These are phyloP conservation scores for Forbesichthys agassizii DNA, from an alignment of 2,113 vertebrate genomes.

Conservation along the genomic window DNA sequence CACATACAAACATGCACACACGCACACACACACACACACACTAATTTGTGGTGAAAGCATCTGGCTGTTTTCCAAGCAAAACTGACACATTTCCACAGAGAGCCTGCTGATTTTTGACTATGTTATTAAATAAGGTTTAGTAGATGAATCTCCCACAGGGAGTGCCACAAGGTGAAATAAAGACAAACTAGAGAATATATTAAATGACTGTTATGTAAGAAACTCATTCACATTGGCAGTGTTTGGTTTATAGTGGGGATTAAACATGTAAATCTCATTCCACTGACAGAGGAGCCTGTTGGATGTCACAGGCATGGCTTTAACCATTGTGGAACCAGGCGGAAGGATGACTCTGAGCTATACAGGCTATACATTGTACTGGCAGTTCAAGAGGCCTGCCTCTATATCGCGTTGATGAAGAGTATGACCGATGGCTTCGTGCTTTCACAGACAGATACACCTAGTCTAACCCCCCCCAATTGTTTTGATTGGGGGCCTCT, in stretches of 20 bases:
- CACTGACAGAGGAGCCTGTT: constrained; percentile 32
- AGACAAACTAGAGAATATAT: constrained; percentile 17
- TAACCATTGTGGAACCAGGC: constrained; percentile 10
- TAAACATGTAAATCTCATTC: constrained; percentile 50
- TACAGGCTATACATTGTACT: not conserved
- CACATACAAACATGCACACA: not conserved
- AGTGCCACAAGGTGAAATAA: constrained; percentile 15
- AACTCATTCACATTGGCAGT: constrained; percentile 22
- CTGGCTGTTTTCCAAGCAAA: constrained; percentile 9
- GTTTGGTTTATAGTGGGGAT: constrained; percentile 23
- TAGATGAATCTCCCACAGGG: constrained; percentile 5
- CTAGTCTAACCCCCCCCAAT: not conserved
- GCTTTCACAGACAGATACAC: not conserved
- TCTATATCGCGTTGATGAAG: constrained; percentile 19
- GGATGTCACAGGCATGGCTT: not conserved
- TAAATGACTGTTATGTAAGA: constrained; percentile 39
- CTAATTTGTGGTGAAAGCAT: constrained; percentile 24
- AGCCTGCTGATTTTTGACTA: constrained; percentile 17
- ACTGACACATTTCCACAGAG: constrained; percentile 18
- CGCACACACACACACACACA: not conserved
- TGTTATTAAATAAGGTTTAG: constrained; percentile 14
- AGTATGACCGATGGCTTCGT: constrained; percentile 2
- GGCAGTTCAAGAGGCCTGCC: constrained; percentile 30
- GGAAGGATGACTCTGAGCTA: not conserved
- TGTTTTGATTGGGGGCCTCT: not conserved